These are phyloP conservation scores for Telmatherina bonti DNA, from an alignment of 2,797 vertebrate species.

Conservation along the genomic window DNA sequence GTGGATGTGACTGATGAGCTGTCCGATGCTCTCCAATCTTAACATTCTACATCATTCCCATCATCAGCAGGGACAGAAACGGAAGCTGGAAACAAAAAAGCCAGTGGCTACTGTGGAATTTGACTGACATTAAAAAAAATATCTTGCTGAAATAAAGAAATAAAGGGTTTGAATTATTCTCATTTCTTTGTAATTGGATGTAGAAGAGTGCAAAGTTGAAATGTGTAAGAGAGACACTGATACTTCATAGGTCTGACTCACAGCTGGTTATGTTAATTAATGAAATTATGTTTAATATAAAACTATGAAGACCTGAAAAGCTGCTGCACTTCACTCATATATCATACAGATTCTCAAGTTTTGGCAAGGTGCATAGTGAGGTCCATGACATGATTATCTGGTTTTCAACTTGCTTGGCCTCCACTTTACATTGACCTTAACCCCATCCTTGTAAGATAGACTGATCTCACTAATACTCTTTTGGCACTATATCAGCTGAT, in stretches of 20 bases:
- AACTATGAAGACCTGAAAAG: conserved; percentile 8
- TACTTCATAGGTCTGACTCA: conserved; percentile 12
- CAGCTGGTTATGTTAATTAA: conserved; percentile 27
- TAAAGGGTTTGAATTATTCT: conserved; percentile 8
- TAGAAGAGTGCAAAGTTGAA: conserved; percentile 3
- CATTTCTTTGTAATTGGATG: conserved; percentile 26
- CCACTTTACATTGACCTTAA: not conserved
- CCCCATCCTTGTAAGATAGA: not conserved
- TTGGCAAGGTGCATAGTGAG: conserved; percentile 1
- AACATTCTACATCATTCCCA: conserved; percentile 43
- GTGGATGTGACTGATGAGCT: conserved; percentile 64
- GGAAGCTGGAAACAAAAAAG: conserved; percentile 41
- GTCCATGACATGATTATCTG: not conserved
- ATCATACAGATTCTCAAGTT: not conserved
- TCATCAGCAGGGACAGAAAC: not conserved
- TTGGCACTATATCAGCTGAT: not conserved
- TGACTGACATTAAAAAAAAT: conserved; percentile 26
- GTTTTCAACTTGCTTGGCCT: conserved; percentile 1
- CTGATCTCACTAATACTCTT: conserved; percentile 2
- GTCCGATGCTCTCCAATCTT: conserved; percentile 43
- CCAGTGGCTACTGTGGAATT: conserved; percentile 38
- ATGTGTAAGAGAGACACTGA: conserved; percentile 6
- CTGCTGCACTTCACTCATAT: not conserved
- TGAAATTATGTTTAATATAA: conserved; percentile 16
- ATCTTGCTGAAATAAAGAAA: conserved; percentile 22